phyloP scores from a whole-genome alignment of 2,113 vertebrate species.

The Physeter macrocephalus region DNA sequence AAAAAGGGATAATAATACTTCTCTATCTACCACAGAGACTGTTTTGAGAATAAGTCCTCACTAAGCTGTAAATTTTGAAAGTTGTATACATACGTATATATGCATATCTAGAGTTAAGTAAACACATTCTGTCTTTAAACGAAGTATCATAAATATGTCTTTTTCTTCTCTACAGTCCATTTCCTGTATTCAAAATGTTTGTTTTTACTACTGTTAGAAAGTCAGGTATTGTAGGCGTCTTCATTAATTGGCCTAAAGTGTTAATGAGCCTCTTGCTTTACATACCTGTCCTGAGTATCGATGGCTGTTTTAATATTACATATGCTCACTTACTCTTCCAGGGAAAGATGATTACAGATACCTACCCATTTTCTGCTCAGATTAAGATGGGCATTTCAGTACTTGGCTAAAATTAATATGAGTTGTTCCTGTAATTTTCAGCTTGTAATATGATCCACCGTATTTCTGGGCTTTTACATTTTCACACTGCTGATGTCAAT shows the following conservation, averaged over 20 bases:
- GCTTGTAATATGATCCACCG: neutral
- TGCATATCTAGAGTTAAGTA: neutral
- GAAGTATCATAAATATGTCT: neutral
- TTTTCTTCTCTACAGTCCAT: neutral
- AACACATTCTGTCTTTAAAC: neutral
- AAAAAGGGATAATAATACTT: neutral
- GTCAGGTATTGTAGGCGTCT: neutral
- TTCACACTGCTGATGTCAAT: conserved; percentile 26
- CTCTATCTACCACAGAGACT: neutral
- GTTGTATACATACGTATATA: rapidly evolving
- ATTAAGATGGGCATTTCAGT: neutral
- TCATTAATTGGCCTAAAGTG: neutral
- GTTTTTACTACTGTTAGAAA: conserved; percentile 8
- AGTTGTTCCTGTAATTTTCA: conserved; percentile 26
- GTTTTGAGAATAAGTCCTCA: neutral
- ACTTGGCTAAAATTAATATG: conserved; percentile 16
- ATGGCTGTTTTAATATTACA: neutral
- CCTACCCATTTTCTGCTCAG: neutral
- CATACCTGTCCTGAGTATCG: neutral
- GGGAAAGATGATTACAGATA: neutral
- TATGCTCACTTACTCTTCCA: neutral
- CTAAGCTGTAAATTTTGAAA: neutral
- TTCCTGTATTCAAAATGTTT: neutral
- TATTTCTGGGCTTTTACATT: conserved; percentile 3
- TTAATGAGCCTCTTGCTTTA: neutral